Percentiles rank a stretch among this genome's conserved stretches.
These are phyloP conservation scores for Amphilophus citrinellus DNA, from an alignment of 2,113 vertebrate species.

Conservation along the genomic window DNA sequence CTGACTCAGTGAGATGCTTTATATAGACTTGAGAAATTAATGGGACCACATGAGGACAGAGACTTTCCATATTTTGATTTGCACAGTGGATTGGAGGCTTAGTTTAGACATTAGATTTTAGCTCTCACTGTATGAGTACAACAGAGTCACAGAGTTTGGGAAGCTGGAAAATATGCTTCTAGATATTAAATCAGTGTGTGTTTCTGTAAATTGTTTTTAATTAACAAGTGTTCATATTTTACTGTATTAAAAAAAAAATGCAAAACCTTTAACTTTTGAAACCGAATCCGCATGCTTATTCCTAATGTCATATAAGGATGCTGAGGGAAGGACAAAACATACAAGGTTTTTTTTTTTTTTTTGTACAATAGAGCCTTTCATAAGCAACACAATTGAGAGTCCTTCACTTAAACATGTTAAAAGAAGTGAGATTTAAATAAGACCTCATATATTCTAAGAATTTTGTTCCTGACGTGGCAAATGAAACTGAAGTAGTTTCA, in stretches of 20 bases:
- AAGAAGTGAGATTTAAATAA: background rate
- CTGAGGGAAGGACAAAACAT: no score
- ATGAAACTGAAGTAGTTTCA: background rate
- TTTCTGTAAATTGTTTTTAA: background rate
- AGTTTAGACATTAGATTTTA: background rate
- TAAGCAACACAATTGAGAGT: background rate
- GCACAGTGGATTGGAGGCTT: slow-evolving; percentile 15
- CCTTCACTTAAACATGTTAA: background rate
- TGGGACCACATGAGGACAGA: background rate
- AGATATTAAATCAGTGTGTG: background rate
- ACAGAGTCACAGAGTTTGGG: background rate
- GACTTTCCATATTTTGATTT: slow-evolving; percentile 18
- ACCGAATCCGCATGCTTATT: background rate
- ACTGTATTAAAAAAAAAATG: background rate
- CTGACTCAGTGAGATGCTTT: background rate
- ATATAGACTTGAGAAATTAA: slow-evolving; percentile 19
- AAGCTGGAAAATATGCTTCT: background rate
- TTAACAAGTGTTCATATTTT: background rate
- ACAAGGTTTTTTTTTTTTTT: no score
- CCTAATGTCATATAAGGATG: background rate
- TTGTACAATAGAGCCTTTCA: background rate
- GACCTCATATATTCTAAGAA: background rate
- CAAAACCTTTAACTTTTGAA: background rate
- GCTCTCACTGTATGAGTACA: background rate
- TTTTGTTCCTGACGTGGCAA: background rate